phyloP scores from a whole-genome alignment of 2,888 invertebrate species.

The Phengaris arion region DNA sequence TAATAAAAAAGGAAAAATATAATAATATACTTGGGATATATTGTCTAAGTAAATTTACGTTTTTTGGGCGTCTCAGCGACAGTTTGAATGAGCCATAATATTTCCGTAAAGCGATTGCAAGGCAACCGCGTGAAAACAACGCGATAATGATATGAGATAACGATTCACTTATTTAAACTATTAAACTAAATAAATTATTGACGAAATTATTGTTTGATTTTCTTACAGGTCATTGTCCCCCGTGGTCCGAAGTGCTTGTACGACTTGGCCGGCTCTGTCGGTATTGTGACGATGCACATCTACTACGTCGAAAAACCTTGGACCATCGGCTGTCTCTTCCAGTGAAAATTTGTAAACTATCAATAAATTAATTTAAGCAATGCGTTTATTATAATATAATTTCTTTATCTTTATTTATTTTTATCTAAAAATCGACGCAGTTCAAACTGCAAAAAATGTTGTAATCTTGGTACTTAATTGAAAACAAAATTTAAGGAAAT shows the following conservation, averaged over 20 bases:
- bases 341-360: slow-evolving; percentile 2
- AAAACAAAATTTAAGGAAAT: background rate
- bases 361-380: background rate
- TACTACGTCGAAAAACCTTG: slow-evolving; percentile 60
- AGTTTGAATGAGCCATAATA: background rate
- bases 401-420: background rate
- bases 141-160: background rate
- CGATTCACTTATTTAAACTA: background rate
- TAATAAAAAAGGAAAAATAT: no score
- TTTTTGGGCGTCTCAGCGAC: background rate
- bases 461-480: background rate
- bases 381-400: background rate
- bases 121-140: background rate
- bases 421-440: background rate
- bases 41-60: background rate
- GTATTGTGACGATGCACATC: slow-evolving; percentile 59
- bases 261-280: slow-evolving; percentile 46
- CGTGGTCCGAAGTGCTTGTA: slow-evolving; percentile 56
- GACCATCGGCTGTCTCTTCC: slow-evolving; percentile 46
- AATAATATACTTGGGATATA: no score
- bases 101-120: background rate
- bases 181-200: background rate
- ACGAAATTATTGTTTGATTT: background rate
- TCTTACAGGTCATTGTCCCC: slow-evolving; percentile 54
- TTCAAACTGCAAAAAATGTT: background rate